phyloP scores from a whole-genome alignment of 2,113 vertebrate genomes.

The Melanotaenia duboulayi region DNA sequence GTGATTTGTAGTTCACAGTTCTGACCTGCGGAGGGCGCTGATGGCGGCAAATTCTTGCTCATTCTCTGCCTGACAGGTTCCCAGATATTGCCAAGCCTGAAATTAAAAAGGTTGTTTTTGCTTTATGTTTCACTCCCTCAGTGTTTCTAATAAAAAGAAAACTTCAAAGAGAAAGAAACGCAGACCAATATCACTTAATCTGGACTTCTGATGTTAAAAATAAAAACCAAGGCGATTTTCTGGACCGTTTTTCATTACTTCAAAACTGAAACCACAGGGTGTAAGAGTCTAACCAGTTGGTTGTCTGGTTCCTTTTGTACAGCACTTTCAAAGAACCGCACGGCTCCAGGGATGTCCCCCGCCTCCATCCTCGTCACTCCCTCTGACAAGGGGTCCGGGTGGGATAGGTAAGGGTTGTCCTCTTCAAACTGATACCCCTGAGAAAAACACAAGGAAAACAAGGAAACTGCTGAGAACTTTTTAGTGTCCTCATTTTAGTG shows the following conservation, averaged over 20 bases:
- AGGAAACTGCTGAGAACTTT: neutral
- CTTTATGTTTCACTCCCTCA: neutral
- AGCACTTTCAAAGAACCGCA: slow-evolving; percentile 94
- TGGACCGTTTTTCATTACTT: neutral
- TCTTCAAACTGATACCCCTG: slow-evolving; percentile 98
- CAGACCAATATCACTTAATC: neutral
- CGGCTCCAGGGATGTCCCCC: slow-evolving; percentile 95
- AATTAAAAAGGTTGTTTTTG: neutral
- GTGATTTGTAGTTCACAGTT: slow-evolving; percentile 20
- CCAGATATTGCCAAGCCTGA: slow-evolving; percentile 98
- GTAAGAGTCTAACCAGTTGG: slow-evolving; percentile 87
- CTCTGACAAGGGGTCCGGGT: slow-evolving; percentile 91
- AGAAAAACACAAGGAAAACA: neutral
- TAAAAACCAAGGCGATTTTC: neutral
- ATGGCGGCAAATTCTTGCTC: slow-evolving; percentile 97
- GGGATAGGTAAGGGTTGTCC: slow-evolving; percentile 94
- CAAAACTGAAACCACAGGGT: neutral
- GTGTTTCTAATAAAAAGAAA: neutral
- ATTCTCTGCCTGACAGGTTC: slow-evolving; percentile 97
- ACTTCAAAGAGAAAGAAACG: neutral
- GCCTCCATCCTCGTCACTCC: slow-evolving; percentile 89
- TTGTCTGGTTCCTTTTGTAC: slow-evolving; percentile 93
- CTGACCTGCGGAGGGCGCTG: slow-evolving; percentile 94
- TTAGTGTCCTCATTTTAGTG: neutral
- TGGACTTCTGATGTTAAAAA: slow-evolving; percentile 7